Evolutionary conservation across 2,113 vertebrate genomes (phyloP).

Genomic region (Triplophysa tibetana): DNA sequence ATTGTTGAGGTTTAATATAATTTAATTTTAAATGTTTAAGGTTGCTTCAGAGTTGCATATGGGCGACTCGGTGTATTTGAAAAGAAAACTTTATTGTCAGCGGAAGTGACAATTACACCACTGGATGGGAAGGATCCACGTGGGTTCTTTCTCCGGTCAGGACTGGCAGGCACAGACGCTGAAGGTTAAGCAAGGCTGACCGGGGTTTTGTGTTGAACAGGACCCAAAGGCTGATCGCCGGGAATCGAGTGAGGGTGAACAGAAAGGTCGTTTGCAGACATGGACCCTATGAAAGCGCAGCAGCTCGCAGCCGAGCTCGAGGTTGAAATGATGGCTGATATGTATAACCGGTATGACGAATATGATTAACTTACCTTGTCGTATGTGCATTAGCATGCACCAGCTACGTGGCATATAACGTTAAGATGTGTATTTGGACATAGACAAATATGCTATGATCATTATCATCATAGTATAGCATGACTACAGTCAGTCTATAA

Average conservation of each 20-base stretch:
- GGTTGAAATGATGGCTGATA: slow-evolving; percentile 98
- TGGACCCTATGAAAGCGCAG: slow-evolving; percentile 93
- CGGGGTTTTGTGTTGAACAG: background rate
- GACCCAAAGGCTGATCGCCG: background rate
- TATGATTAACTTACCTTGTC: background rate
- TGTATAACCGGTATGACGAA: slow-evolving; percentile 89
- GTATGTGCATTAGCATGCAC: background rate
- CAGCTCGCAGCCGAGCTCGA: slow-evolving; percentile 94
- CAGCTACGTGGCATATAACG: background rate
- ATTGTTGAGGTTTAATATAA: too few species aligned
- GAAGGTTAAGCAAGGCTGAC: slow-evolving; percentile 67
- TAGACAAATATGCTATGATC: background rate
- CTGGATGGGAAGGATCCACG: slow-evolving; percentile 52
- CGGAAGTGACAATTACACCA: slow-evolving; percentile 52
- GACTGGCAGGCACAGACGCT: slow-evolving; percentile 28
- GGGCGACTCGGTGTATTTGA: slow-evolving; percentile 29
- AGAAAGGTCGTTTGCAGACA: slow-evolving; percentile 57
- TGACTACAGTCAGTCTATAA: background rate
- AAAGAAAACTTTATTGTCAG: slow-evolving; percentile 67
- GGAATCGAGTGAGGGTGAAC: background rate
- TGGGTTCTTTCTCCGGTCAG: slow-evolving; percentile 53
- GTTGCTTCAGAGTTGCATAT: too few species aligned
- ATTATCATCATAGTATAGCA: background rate
- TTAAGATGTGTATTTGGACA: background rate
- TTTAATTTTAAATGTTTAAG: too few species aligned